Percentiles rank a stretch among this genome's conserved stretches.
phyloP scores from a whole-genome alignment of 2,113 vertebrate genomes.

The Panurus biarmicus region DNA sequence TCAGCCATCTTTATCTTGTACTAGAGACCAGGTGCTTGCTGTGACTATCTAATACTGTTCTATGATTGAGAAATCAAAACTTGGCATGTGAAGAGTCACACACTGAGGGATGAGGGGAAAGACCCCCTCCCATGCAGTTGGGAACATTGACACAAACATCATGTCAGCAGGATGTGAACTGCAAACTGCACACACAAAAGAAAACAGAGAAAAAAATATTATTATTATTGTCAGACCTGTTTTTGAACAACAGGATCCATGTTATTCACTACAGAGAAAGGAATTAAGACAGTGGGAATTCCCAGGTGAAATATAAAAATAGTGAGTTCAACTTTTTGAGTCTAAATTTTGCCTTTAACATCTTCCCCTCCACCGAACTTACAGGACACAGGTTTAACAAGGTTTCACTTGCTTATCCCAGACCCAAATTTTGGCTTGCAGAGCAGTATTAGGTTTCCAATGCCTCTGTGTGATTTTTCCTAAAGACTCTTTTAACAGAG shows the following conservation, averaged over 20 bases:
- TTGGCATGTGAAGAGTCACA: neutral
- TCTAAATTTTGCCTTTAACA: neutral
- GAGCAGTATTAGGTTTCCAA: neutral
- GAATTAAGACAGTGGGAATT: neutral
- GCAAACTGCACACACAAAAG: neutral
- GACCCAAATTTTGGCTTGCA: neutral
- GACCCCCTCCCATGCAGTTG: neutral
- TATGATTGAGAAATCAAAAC: neutral
- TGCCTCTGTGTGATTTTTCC: neutral
- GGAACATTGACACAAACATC: rapidly evolving
- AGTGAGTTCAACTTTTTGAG: neutral
- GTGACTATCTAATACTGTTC: neutral
- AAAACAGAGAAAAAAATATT: neutral
- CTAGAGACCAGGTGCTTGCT: neutral
- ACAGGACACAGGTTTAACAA: neutral
- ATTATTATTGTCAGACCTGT: neutral
- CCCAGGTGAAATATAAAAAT: neutral
- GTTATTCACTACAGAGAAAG: neutral
- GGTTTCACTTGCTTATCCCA: neutral
- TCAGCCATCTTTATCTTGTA: neutral
- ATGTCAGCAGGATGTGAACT: neutral
- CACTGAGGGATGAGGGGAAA: neutral
- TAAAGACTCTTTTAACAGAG: neutral
- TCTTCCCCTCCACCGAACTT: neutral
- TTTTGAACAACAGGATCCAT: neutral